Evolutionary conservation across 2,113 vertebrate genomes (phyloP).

Genomic region (Solea senegalensis): DNA sequence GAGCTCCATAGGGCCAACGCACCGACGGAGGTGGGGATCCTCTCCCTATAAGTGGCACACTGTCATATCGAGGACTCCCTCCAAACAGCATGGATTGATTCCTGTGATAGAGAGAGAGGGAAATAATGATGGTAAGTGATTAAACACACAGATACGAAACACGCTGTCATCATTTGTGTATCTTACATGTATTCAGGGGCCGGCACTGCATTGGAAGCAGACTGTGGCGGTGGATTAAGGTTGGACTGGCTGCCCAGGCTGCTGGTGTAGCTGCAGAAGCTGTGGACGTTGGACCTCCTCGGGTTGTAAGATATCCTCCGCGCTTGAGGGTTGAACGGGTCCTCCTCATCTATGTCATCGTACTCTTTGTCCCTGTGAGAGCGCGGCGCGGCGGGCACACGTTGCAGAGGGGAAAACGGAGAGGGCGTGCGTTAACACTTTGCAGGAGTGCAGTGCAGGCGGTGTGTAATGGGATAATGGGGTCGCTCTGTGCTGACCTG

Average conservation of each 20-base stretch:
- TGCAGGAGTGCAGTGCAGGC: slow-evolving; percentile 22
- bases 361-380: slow-evolving; percentile 87
- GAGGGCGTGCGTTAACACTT: slow-evolving; percentile 42
- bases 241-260: slow-evolving; percentile 93
- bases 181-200: slow-evolving; percentile 95
- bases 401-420: slow-evolving; percentile 4
- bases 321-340: slow-evolving; percentile 93
- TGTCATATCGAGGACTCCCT: slow-evolving; percentile 95
- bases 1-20: slow-evolving; percentile 73
- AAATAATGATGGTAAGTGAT: slow-evolving; percentile 22
- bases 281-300: slow-evolving; percentile 86
- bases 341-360: slow-evolving; percentile 92
- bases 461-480: slow-evolving; percentile 47
- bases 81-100: slow-evolving; percentile 95
- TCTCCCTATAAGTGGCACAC: slow-evolving; percentile 93
- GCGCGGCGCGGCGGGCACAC: slow-evolving; percentile 3
- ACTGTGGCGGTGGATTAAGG: slow-evolving; percentile 85
- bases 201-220: slow-evolving; percentile 84
- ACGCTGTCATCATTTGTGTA: background rate
- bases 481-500: slow-evolving; percentile 79
- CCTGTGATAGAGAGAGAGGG: slow-evolving; percentile 75
- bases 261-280: slow-evolving; percentile 96
- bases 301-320: slow-evolving; percentile 86
- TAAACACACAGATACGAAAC: background rate
- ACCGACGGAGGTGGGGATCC: slow-evolving; percentile 96